Conservation (phyloP, 2,888 invertebrate genomes). For the Acanthopleura granulata region DNA sequence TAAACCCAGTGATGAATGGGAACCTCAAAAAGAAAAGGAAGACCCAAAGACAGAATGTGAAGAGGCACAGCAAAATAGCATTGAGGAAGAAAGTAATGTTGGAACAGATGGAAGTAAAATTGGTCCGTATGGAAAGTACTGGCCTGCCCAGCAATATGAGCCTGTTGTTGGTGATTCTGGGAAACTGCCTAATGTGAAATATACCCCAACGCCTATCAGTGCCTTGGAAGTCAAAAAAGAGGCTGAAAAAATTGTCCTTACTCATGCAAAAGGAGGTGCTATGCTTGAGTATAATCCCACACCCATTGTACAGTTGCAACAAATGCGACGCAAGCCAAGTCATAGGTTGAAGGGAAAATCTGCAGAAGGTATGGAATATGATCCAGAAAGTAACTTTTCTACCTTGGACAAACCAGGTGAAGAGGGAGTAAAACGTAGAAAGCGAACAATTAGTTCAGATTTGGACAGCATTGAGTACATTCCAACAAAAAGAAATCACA, state of each 20-base stretch:
- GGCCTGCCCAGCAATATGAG: constrained; percentile 2
- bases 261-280: neutral
- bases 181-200: neutral
- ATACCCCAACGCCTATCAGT: neutral
- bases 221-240: neutral
- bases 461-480: constrained; percentile 23
- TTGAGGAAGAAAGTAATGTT: neutral
- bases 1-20: neutral
- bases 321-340: constrained; percentile 4
- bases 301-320: constrained; percentile 39
- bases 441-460: constrained; percentile 4
- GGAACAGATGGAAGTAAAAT: constrained; percentile 5
- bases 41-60: neutral
- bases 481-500: constrained; percentile 25
- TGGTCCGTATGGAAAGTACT: constrained; percentile 10
- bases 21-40: neutral
- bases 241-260: neutral
- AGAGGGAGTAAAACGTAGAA: neutral
- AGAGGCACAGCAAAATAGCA: neutral
- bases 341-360: neutral
- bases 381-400: constrained; percentile 55
- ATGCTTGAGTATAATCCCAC: constrained; percentile 52
- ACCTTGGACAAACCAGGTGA: neutral
- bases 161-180: neutral
- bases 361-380: constrained; percentile 37